phyloP scores from a whole-genome alignment of 2,888 invertebrate genomes.

The Drosophila sordidula region DNA sequence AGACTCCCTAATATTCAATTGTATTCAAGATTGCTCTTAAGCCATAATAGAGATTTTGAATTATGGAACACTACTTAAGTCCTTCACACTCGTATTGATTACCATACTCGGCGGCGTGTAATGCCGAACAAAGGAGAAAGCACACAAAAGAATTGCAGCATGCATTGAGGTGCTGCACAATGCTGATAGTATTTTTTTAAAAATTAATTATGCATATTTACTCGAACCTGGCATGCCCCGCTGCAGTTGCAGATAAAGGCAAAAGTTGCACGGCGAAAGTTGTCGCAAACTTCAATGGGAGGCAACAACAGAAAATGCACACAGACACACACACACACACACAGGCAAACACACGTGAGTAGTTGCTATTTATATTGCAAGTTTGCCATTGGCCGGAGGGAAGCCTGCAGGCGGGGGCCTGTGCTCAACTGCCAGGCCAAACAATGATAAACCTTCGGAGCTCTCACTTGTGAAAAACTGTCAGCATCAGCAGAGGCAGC shows the following conservation, averaged over 20 bases:
- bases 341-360: slow-evolving; percentile 14
- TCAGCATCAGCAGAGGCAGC: slow-evolving; percentile 33
- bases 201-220: slow-evolving; percentile 62
- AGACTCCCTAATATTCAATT: too few species aligned
- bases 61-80: slow-evolving; percentile 5
- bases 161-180: slow-evolving; percentile 8
- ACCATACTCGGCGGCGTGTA: slow-evolving; percentile 3
- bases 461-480: slow-evolving; percentile 50
- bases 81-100: slow-evolving; percentile 31
- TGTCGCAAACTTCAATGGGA: slow-evolving; percentile 32
- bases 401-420: background rate
- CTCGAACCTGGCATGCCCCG: slow-evolving; percentile 24
- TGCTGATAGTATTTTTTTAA: slow-evolving; percentile 32
- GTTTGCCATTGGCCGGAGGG: slow-evolving; percentile 6
- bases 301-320: background rate
- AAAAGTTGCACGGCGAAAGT: slow-evolving; percentile 31
- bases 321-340: background rate
- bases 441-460: slow-evolving; percentile 71
- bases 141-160: slow-evolving; percentile 51
- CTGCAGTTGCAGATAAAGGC: slow-evolving; percentile 34
- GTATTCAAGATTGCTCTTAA: too few species aligned
- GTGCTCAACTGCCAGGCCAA: slow-evolving; percentile 36
- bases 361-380: slow-evolving; percentile 17
- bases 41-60: background rate
- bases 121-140: slow-evolving; percentile 46